Base-by-base conservation (phyloP, 1,140 invertebrate species). In the Pseudomyrmex sp. region DNA sequence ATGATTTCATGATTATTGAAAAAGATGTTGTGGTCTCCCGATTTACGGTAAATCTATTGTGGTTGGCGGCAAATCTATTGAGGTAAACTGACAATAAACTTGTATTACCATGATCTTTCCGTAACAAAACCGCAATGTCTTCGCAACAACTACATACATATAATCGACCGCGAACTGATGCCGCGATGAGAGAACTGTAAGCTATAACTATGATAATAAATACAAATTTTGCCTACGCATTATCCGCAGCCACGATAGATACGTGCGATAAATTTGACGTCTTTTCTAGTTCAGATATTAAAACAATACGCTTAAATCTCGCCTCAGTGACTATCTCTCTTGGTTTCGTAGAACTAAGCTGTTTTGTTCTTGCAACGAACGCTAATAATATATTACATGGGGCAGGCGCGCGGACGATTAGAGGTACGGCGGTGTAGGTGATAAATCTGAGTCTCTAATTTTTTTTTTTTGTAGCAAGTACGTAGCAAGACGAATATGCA, bases 371-470 rank as follows among this genome's bases (percentile, higher is more conserved):
- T 44, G 66, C 12, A 12, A 9, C 54, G 61, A 35, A 65, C 54
- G 23, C 44, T 70, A 59, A 80, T 70, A 59, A 80, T 48, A 72
- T 80, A 80, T 72, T 52, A 80, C 76, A 20, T 18, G 44, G 54
- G 46, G 56, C 76, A 44, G 1, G 65, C 23, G 13, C 44, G 50
- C 10, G 35, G 20, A 56, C 65, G 76, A 80, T 80, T 80, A 80
- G 65, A 70, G 66, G 48, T n/a, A 9, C 20, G 48, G 20, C 48
- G 18, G 18, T 59, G 15, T 9, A 58, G 85, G 23, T 87, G 80
- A 87, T 87, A 87, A 87, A 87, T 87, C 86, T 48, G 35, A 75
- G 50, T 35, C 3, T 59, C 58, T 18, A 9, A 1, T 52, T 46
- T 18, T 79, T 52, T 46, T 18, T 79, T 79, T 77, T 83, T 72